Base-by-base conservation (phyloP, 2,888 invertebrate genomes). In the Drosophila diplacantha region DNA sequence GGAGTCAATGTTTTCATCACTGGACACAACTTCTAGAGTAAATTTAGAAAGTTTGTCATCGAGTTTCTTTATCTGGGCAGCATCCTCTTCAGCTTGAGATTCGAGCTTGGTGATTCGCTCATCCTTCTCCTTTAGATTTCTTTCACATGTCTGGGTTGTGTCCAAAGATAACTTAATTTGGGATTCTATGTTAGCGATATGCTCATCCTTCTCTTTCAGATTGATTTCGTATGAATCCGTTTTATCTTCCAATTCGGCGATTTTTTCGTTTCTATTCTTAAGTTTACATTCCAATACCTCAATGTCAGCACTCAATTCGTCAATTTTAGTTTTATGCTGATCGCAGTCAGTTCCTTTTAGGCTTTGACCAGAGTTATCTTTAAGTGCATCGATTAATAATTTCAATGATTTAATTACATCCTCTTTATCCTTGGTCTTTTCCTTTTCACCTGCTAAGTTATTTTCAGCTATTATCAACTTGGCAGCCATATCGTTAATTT, bases 281-380 rank as follows among this genome's bases (percentile, higher is more conserved):
- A 43, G 41, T 26, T 43, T 43, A 11, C 43, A 43, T 26, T 43
- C 43, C 16, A 43, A 43, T 7, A 43, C 5, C 12, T 43, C 43
- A 26, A 43, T 26, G 11, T 43, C 16, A 2, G 43, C 26, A 43
- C 2, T 43, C 6, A 43, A 43, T 16, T 43, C 43, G 11, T 43
- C 26, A 43, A 43, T 26, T 43, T 7, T 29, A 29, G 12, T 26
- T 43, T 16, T 18, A 43, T 43, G 26, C 3, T 16, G 12, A 12
- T 16, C 43, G 26, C 43, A 26, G 7, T 16, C 16, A 18, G 6
- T 16, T 18, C 2, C 18, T 29, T 26, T 18, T 16, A 29, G 6
- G 26, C 16, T 29, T 44, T 18, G 26, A 4, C 11, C 43, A 12
- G n/a, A 3, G 9, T 43, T 43, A 3, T 16, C 7, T 26, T 26